These are phyloP conservation scores for Zeugodacus cucurbitae DNA, from an alignment of 1,140 invertebrate species.

Conservation along the genomic window DNA sequence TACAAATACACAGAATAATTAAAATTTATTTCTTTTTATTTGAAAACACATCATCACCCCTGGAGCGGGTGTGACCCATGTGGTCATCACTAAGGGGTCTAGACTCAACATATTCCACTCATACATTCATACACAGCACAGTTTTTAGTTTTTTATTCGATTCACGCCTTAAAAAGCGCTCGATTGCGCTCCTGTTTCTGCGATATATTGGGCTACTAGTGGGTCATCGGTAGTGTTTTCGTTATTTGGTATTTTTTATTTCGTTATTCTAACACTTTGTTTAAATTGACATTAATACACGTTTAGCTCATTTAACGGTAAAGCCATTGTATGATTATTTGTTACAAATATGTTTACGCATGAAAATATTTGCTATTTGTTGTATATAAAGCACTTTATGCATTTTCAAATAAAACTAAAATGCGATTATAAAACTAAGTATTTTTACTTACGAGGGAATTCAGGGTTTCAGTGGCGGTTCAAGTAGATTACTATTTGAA, in stretches of 20 bases:
- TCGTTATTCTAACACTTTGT: neutral
- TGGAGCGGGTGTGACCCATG: neutral
- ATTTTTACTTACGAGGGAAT: neutral
- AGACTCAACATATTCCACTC: neutral
- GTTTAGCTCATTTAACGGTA: neutral
- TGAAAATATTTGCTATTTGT: neutral
- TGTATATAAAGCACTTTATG: conserved; percentile 18
- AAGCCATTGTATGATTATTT: neutral
- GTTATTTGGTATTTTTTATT: too few species aligned
- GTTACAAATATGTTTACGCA: neutral
- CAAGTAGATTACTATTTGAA: too few species aligned
- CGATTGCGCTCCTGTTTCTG: neutral
- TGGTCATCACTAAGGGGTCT: neutral
- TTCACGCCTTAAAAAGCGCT: neutral
- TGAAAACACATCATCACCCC: neutral
- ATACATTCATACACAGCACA: neutral
- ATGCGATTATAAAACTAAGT: neutral
- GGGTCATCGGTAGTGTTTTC: too few species aligned
- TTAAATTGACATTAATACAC: neutral
- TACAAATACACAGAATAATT: neutral
- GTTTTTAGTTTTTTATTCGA: neutral
- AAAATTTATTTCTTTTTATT: neutral
- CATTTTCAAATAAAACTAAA: conserved; percentile 20
- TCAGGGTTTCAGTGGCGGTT: neutral
- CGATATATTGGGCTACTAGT: neutral